These are phyloP conservation scores for Dicyrtomina minuta DNA, from an alignment of 2,888 invertebrate genomes.

Conservation along the genomic window DNA sequence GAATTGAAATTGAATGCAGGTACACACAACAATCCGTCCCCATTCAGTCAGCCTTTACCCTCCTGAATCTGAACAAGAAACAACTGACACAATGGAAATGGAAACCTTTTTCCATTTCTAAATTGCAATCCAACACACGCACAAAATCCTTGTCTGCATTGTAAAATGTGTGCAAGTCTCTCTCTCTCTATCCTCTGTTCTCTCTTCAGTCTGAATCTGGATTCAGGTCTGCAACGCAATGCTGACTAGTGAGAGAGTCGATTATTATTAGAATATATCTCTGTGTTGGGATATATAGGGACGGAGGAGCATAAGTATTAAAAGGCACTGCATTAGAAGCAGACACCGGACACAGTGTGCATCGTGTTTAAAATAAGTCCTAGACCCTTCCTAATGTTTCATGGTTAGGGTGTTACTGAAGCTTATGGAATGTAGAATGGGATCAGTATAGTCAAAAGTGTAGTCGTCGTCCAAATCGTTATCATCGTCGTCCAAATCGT, in stretches of 20 bases:
- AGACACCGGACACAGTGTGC: background rate
- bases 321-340: background rate
- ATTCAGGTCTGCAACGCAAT: too few species aligned
- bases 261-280: too few species aligned
- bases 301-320: too few species aligned
- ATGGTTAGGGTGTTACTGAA: slow-evolving; percentile 1
- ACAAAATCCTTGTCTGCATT: background rate
- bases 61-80: too few species aligned
- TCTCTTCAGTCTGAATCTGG: background rate
- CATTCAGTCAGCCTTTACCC: background rate
- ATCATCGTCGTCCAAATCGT: too few species aligned
- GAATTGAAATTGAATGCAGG: slow-evolving; percentile 24
- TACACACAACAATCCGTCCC: background rate
- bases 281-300: too few species aligned
- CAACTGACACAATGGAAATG: slow-evolving; percentile 4
- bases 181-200: background rate
- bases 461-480: too few species aligned
- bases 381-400: slow-evolving; percentile 21
- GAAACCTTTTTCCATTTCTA: slow-evolving; percentile 6
- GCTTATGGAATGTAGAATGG: background rate
- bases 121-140: slow-evolving; percentile 27
- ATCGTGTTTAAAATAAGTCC: background rate
- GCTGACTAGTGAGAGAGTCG: too few species aligned
- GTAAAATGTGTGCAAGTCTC: background rate
- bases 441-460: too few species aligned